phyloP scores from a whole-genome alignment of 2,888 invertebrate species.

The Leptodirus hochenwartii region DNA sequence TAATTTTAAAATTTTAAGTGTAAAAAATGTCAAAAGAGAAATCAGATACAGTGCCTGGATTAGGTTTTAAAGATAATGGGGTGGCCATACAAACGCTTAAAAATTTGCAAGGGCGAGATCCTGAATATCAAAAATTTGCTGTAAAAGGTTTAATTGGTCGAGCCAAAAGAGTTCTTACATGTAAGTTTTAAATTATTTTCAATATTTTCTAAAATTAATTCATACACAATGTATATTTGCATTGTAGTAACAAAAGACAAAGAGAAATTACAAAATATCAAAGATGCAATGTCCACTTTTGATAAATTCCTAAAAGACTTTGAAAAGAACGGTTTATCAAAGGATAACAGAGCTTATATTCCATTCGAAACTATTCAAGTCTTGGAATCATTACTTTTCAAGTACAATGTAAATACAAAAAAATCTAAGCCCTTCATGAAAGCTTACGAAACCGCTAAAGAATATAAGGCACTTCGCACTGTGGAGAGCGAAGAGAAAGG shows the following conservation, averaged over 20 bases:
- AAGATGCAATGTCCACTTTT: slow-evolving; percentile 49
- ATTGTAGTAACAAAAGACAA: slow-evolving; percentile 52
- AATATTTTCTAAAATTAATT: background rate
- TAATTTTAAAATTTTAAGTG: too few relatives aligned
- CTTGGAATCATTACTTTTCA: slow-evolving; percentile 33
- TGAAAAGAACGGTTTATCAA: slow-evolving; percentile 43
- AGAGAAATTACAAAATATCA: slow-evolving; percentile 54
- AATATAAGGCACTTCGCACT: slow-evolving; percentile 55
- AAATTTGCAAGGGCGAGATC: slow-evolving; percentile 51
- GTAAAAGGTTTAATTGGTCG: slow-evolving; percentile 50
- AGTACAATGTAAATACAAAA: slow-evolving; percentile 29
- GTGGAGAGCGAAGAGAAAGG: slow-evolving; percentile 34
- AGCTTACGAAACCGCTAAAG: slow-evolving; percentile 42
- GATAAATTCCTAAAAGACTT: slow-evolving; percentile 59
- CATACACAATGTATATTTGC: slow-evolving; percentile 1
- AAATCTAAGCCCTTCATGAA: slow-evolving; percentile 35
- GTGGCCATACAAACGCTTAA: slow-evolving; percentile 49
- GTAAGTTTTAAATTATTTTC: slow-evolving; percentile 22
- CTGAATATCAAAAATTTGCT: slow-evolving; percentile 58
- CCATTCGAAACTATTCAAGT: slow-evolving; percentile 38
- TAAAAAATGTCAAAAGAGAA: slow-evolving; percentile 21
- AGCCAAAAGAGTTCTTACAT: slow-evolving; percentile 50
- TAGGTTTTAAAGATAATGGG: slow-evolving; percentile 63
- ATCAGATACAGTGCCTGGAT: slow-evolving; percentile 47
- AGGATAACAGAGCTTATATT: slow-evolving; percentile 52